Evolutionary conservation across 2,888 invertebrate species (phyloP), one percentile per base, ranked within the genome.

Genomic region (Napeogenes sylphis): DNA sequence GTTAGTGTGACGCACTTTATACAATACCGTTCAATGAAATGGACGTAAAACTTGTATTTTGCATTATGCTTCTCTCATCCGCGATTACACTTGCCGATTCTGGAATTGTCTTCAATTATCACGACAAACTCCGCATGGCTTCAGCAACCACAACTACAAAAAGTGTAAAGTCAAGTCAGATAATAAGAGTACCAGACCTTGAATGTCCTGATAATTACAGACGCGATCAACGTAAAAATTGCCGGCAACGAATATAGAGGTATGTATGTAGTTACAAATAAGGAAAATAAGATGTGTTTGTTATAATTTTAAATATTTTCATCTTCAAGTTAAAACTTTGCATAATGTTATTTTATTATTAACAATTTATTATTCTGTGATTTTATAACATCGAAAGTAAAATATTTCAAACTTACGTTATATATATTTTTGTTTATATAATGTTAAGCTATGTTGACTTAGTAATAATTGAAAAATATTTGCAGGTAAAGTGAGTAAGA

Each of bases 121-220:
- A 75, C 30, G 82, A 84, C 0, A 84, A 82, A 67, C 71, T 83
- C 32, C 72, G 74, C 14, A 70, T 71, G 67, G 76, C 78, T 6
- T 70, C 74, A 4, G 71, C 70, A 12, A 73, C 70, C 10, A 73
- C 73, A 4, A 70, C 74, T 3, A 71, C 71, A 60, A 68, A 62
- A 30, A 64, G 59, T 53, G 56, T 78, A 55, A 67, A 79, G 60
- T 68, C 75, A 47, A 67, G 82, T 61, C 84, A 85, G 77, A 77
- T 87, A 59, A 87, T 87, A 68, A 75, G 82, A 72, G 76, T 87
- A 30, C 87, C 84, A 8, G 78, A 79, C 45, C 67, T 85, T 38
- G 71, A 72, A 60, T 87, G 87, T 59, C 76, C 74, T 4, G 65
- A 70, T 4, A 81, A 82, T 5, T 74, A 78, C 58, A 76, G 77